Conservation (phyloP, 2,888 invertebrate genomes). For the Chalcosyrphus nemorum region DNA sequence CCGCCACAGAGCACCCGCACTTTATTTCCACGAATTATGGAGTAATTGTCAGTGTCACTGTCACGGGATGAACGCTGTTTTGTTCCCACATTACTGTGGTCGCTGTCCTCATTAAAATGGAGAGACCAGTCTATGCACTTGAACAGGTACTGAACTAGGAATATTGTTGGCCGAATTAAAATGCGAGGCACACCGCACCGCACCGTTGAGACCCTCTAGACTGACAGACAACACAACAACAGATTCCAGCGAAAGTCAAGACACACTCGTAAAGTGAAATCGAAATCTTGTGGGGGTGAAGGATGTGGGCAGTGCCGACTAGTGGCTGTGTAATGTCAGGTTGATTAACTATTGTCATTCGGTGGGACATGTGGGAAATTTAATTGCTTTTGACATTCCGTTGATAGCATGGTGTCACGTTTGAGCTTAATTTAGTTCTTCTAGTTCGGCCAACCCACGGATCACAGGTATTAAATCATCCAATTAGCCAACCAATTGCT, state of each 20-base stretch:
- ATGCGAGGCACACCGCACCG: slow-evolving; percentile 58
- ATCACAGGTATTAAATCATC: slow-evolving; percentile 56
- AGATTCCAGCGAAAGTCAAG: slow-evolving; percentile 48
- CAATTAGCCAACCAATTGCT: slow-evolving; percentile 62
- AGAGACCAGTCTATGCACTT: slow-evolving; percentile 44
- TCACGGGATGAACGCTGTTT: slow-evolving; percentile 31
- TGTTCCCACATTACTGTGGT: slow-evolving; percentile 63
- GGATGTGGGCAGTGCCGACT: slow-evolving; percentile 31
- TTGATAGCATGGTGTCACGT: slow-evolving; percentile 36
- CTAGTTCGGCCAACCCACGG: not conserved
- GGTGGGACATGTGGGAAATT: slow-evolving; percentile 49
- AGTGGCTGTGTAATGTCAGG: slow-evolving; percentile 46
- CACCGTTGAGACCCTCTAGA: slow-evolving; percentile 2
- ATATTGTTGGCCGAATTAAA: slow-evolving; percentile 51
- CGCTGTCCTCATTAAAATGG: slow-evolving; percentile 67
- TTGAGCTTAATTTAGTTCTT: slow-evolving; percentile 8
- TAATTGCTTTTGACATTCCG: slow-evolving; percentile 60
- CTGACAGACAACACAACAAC: slow-evolving; percentile 39
- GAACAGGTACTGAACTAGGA: slow-evolving; percentile 63
- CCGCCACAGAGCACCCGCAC: slow-evolving; percentile 50
- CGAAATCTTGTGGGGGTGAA: slow-evolving; percentile 45
- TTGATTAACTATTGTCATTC: slow-evolving; percentile 72
- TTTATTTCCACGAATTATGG: slow-evolving; percentile 60
- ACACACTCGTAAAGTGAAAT: slow-evolving; percentile 3
- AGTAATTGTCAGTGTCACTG: slow-evolving; percentile 65